Base-by-base conservation (phyloP, 1,140 invertebrate genomes). In the Hypsibius dujardini region DNA sequence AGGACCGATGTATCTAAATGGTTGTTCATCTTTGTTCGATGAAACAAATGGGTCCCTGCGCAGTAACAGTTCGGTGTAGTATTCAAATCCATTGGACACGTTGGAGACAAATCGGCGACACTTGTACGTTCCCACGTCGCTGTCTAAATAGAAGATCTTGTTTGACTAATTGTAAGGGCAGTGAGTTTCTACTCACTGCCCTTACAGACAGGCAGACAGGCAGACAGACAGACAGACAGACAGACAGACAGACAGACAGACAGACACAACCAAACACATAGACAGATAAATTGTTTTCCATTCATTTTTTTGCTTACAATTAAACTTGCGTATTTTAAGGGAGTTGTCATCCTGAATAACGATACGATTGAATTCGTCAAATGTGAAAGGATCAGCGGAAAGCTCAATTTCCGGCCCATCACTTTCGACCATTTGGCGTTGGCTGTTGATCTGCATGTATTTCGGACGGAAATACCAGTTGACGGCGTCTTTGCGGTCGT, bases 341-440 rank as follows among this genome's bases (percentile, higher is more conserved):
- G 7, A 14, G 42, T 67, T 67, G 7, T 42, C 42, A 3, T 7
- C 45, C 3, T 67, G 7, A 3, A 67, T 42, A 42, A 14, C 12
- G 62, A 67, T 42, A 3, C 62, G 7, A 42, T 67, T 67, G 62
- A 67, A 67, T 42, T 67, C 62, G 62, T 67, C 62, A 42, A 67
- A 67, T 3, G 62, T 67, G 62, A 67, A 67, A 14, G 62, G 62
- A 42, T 67, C 62, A 3, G 7, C 62, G 62, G 62, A 14, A 42
- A 67, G 3, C 42, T 67, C 62, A 7, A n/a, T 56, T 56, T 56
- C 50, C 50, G n/a, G 7, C 7, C 7, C 7, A 7, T 7, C 50
- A 56, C n/a, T 7, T 56, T 56, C n/a, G 50, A 56, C 50, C 7
- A 56, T n/a, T 7, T n/a, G 50, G 7, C 50, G 7, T 7, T 56